phyloP scores from a whole-genome alignment of 2,888 invertebrate genomes.

The Pterostichus niger region DNA sequence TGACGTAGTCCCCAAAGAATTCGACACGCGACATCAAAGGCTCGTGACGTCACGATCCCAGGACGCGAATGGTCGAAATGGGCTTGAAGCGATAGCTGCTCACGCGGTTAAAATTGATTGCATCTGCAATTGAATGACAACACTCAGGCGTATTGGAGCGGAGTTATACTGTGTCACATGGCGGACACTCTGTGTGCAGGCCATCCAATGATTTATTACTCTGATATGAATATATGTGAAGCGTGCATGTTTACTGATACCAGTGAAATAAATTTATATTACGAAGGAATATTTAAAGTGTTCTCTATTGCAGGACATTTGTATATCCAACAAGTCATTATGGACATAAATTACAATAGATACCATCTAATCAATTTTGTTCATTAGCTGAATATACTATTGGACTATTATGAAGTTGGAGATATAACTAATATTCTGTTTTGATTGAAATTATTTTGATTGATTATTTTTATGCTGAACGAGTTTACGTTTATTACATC shows the following conservation, averaged over 20 bases:
- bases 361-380: too few relatives aligned
- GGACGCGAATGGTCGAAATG: neutral
- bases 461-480: neutral
- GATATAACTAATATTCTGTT: too few relatives aligned
- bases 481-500: too few relatives aligned
- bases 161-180: constrained; percentile 15
- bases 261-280: neutral
- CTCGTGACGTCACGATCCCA: constrained; percentile 17
- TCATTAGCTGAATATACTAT: too few relatives aligned
- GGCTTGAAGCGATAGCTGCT: constrained; percentile 14
- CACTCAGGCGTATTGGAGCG: constrained; percentile 11
- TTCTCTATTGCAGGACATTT: too few relatives aligned
- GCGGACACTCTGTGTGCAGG: neutral
- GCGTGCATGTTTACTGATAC: neutral
- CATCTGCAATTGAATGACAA: constrained; percentile 51
- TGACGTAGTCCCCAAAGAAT: constrained; percentile 11
- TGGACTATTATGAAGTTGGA: too few relatives aligned
- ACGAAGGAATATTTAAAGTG: neutral
- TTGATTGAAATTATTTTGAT: neutral
- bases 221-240: constrained; percentile 11
- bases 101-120: constrained; percentile 33
- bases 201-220: constrained; percentile 19
- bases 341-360: too few relatives aligned
- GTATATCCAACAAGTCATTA: too few relatives aligned
- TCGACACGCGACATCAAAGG: constrained; percentile 30